These are phyloP conservation scores for Dione juno DNA, from an alignment of 2,888 invertebrate genomes.

Conservation along the genomic window DNA sequence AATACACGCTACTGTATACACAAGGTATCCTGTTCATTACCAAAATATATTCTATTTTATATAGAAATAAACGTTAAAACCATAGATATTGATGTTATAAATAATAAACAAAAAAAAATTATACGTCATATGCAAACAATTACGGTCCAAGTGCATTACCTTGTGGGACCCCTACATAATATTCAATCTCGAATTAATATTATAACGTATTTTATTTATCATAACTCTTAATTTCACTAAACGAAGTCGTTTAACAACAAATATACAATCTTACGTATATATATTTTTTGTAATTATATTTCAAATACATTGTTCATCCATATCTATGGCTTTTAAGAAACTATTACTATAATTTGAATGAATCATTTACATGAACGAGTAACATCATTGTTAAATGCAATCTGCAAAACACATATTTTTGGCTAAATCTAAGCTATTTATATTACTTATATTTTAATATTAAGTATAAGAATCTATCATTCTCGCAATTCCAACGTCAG, in stretches of 20 bases:
- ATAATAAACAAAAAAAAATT: conserved; percentile 4
- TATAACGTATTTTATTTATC: background rate
- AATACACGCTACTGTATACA: conserved; percentile 54
- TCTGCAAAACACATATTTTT: conserved; percentile 38
- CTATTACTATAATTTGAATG: conserved; percentile 19
- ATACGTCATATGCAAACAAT: background rate
- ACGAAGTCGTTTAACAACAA: background rate
- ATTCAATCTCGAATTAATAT: background rate
- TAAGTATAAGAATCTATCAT: conserved; percentile 19
- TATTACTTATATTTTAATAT: conserved; percentile 14
- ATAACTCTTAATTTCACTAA: background rate
- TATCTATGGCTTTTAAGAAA: conserved; percentile 18
- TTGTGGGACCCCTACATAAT: background rate
- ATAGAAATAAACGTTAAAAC: conserved; percentile 18
- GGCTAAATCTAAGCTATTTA: conserved; percentile 36
- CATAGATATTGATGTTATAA: conserved; percentile 23
- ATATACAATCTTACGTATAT: background rate
- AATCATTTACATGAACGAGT: conserved; percentile 27
- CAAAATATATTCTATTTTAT: conserved; percentile 31
- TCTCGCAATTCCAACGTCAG: conserved; percentile 31
- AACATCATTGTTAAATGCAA: conserved; percentile 39
- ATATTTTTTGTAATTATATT: conserved; percentile 2
- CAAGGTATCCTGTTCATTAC: conserved; percentile 52
- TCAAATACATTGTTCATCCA: background rate
- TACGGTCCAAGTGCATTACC: background rate